Evolutionary conservation across 2,113 vertebrate genomes (phyloP).

Genomic region (Cyprinodon brontotheroides): DNA sequence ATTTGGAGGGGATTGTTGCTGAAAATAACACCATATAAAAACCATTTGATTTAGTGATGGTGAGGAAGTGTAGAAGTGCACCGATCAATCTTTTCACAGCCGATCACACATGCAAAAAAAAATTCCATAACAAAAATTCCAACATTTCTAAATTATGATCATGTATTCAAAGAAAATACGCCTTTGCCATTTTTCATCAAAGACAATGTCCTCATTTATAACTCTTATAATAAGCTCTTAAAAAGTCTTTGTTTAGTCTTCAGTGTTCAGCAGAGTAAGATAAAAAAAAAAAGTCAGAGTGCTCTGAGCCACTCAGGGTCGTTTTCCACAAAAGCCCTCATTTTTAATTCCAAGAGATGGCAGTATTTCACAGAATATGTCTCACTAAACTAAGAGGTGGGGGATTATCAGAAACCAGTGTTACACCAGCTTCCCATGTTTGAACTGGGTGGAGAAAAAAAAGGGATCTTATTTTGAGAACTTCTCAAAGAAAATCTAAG

Average conservation of each 20-base stretch:
- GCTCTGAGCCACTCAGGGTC: conserved; percentile 12
- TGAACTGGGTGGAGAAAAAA: conserved; percentile 57
- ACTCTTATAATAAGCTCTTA: neutral
- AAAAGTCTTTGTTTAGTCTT: neutral
- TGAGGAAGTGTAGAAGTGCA: neutral
- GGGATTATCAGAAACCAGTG: conserved; percentile 48
- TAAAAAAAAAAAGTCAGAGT: conserved; percentile 17
- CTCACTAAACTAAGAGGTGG: conserved; percentile 16
- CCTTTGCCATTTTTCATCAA: neutral
- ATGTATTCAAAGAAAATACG: neutral
- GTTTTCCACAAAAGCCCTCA: neutral
- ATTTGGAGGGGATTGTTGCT: neutral
- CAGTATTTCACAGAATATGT: conserved; percentile 92
- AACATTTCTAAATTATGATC: neutral
- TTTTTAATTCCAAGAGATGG: conserved; percentile 87
- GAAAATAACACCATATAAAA: neutral
- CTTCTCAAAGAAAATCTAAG: conserved; percentile 70
- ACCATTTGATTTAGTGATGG: neutral
- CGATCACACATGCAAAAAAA: neutral
- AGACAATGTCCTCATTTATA: neutral
- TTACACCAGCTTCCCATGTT: conserved; percentile 64
- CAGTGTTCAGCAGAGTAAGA: conserved; percentile 30
- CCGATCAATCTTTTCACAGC: neutral
- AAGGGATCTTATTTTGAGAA: conserved; percentile 60
- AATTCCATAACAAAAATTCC: neutral